Evolutionary conservation across 2,797 vertebrate species (phyloP), one percentile per base, ranked within the genome.

Genomic region (Catostomus latipinnis): DNA sequence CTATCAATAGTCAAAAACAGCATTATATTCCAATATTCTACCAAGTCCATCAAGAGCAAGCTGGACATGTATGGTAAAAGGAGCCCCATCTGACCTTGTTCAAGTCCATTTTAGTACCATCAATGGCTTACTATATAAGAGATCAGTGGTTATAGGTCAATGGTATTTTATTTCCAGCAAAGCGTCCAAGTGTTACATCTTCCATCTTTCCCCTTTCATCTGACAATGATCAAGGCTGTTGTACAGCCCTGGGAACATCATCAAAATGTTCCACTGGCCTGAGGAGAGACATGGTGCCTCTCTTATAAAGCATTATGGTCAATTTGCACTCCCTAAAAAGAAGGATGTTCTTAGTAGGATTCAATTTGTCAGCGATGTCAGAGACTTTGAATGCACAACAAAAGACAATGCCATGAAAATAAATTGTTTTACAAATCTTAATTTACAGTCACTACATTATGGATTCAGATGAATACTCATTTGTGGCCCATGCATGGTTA

Each of bases 101-200:
- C 50, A 71, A 53, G 53, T 13, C 22, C 52, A 18, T 75, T 63
- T 79, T 60, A 71, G 58, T 69, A 72, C 61, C 73, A 74, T 69
- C 68, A 80, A 61, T 69, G 60, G 18, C 61, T 80, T 34, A 34
- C 57, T 77, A 13, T 57, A 68, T 43, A 71, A 16, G 72, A 74
- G 18, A 63, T 67, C 46, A 22, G 43, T 85, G 70, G 77, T 71
- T 65, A 82, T 72, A 82, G 60, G 2, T 12, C 74, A 68, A 49
- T 22, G 52, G 63, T 56, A 63, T 69, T 73, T 75, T 48, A 74
- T 75, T 78, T 84, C 81, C 74, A 74, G 34, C 49, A 58, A 68
- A 78, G 66, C 49, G 46, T 76, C 75, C 71, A 75, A 78, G 65
- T 76, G 69, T 78, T 80, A 80, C 80, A 61, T 85, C 76, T 80